Evolutionary conservation across 2,888 invertebrate genomes (phyloP), one percentile per base, ranked within the genome.

Genomic region (Neoitamus cyanurus): DNA sequence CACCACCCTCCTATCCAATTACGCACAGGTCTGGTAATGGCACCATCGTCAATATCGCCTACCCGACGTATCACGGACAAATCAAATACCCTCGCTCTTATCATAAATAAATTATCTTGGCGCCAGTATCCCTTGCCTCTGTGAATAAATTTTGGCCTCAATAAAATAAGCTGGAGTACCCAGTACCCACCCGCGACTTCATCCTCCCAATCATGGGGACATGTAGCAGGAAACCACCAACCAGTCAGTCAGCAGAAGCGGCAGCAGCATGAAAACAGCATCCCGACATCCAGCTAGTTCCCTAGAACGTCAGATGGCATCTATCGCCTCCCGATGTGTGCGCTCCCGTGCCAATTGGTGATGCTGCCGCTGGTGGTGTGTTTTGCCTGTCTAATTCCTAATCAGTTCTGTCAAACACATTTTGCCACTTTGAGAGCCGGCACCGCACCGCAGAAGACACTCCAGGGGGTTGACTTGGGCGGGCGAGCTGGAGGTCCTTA

Each of bases 321-420:
- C 15, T 58, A 13, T n/a, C 15, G 30, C 20, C n/a, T 30, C 20
- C 9, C 34, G 20, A n/a, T 31, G n/a, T 48, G 20, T 58, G 25
- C 58, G 15, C 2, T 34, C 34, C 20, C 15, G 9, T 80, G 58
- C 34, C 34, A 42, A 46, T 46, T 77, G 77, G 1, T 31, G 73
- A 46, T 77, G 42, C 34, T 70, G 37, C 69, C 30, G 37, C 31
- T 73, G 30, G 58, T 58, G 58, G 58, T 58, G 58, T 58, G 25
- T 48, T 84, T 85, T 85, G 77, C 78, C 73, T 80, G 78, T 82
- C 85, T 85, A 85, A 85, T 85, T 84, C 85, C 84, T 84, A 85
- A 85, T 85, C 84, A 85, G 85, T 83, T 77, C 72, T 85, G 83
- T 85, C 84, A 84, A 85, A 85, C 84, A 84, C 46, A 46, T 83